Conservation (phyloP, 2,797 vertebrate species). For the Sebastes glaucus region DNA sequence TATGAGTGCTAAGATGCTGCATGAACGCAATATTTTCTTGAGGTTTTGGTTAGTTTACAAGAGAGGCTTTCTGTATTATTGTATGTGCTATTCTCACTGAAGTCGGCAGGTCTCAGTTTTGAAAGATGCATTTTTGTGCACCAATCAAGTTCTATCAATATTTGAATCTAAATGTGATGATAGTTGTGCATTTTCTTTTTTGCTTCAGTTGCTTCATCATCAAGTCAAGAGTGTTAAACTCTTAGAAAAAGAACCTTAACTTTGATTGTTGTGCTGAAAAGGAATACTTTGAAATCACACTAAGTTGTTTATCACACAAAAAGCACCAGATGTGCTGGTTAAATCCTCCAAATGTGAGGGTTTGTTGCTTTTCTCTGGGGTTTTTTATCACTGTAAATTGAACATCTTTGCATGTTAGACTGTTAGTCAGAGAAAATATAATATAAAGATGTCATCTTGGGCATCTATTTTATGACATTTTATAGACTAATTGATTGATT, state of each 20-base stretch:
- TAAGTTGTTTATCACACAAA: background rate
- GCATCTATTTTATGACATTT: background rate
- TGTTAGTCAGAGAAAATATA: background rate
- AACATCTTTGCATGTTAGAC: background rate
- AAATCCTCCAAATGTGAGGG: background rate
- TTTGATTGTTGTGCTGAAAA: background rate
- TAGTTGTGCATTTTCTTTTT: background rate
- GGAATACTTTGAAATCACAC: background rate
- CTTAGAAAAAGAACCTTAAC: background rate
- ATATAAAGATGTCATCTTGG: too few species aligned
- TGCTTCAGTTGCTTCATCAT: background rate
- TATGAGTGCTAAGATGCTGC: background rate
- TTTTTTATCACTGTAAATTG: background rate
- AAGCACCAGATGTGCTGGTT: background rate
- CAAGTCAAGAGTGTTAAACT: background rate
- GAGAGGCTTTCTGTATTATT: background rate
- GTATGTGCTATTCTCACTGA: background rate
- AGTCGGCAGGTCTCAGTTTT: background rate
- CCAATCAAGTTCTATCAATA: background rate
- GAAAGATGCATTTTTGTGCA: background rate
- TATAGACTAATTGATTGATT: background rate
- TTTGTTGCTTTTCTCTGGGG: too few species aligned
- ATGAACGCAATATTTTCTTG: background rate
- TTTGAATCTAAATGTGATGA: background rate
- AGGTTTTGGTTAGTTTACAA: background rate